phyloP scores from a whole-genome alignment of 2,888 invertebrate species.

The Caenorhabditis becei region DNA sequence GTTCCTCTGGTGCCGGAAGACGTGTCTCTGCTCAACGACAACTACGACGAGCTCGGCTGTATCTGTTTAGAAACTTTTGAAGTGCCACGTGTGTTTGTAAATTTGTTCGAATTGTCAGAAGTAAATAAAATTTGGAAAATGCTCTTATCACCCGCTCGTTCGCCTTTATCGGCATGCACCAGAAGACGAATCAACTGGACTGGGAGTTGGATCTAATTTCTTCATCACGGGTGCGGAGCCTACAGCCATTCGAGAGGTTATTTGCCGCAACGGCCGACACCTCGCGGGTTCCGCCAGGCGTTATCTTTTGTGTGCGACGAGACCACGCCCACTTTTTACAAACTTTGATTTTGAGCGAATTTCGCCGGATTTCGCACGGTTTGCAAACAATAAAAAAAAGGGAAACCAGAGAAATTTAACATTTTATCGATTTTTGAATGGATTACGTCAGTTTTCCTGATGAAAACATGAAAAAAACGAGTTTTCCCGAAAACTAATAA shows the following conservation, averaged over 20 bases:
- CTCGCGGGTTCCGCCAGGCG: constrained; percentile 41
- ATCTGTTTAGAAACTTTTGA: background rate
- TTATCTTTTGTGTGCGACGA: constrained; percentile 19
- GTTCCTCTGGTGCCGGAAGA: constrained; percentile 68
- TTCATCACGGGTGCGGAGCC: constrained; percentile 40
- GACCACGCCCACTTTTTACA: constrained; percentile 34
- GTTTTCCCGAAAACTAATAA: background rate
- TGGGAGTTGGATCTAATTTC: constrained; percentile 66
- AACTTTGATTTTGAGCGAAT: background rate
- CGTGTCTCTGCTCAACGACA: constrained; percentile 54
- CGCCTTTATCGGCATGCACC: constrained; percentile 57
- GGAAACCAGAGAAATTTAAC: background rate
- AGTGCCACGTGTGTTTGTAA: constrained; percentile 8
- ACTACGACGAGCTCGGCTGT: background rate
- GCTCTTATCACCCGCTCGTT: constrained; percentile 49
- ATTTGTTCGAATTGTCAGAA: background rate
- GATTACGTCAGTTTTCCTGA: background rate
- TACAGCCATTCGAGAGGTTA: background rate
- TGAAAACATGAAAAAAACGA: background rate
- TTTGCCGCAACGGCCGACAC: constrained; percentile 31
- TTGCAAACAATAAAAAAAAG: too few relatives aligned
- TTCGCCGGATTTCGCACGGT: too few relatives aligned
- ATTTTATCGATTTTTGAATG: constrained; percentile 2
- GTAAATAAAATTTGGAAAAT: background rate
- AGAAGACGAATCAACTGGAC: constrained; percentile 41